Evolutionary conservation across 1,140 invertebrate species (phyloP).

Genomic region (Philaenus spumarius): DNA sequence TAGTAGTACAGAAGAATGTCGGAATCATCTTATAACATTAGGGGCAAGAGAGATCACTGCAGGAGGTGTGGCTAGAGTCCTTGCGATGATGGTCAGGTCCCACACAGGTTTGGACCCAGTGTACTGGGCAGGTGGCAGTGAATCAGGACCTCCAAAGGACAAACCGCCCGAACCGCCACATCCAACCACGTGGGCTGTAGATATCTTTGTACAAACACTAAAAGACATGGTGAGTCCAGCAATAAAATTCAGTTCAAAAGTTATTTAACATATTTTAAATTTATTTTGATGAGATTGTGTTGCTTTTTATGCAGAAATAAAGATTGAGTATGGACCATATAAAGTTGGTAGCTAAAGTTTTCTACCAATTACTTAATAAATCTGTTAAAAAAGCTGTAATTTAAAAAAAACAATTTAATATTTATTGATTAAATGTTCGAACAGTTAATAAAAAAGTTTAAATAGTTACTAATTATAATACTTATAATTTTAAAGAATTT

Average conservation of each 20-base stretch:
- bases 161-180: slow-evolving; percentile 30
- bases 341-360: no score
- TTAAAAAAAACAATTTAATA: no score
- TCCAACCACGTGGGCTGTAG: slow-evolving; percentile 81
- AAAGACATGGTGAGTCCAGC: slow-evolving; percentile 67
- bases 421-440: no score
- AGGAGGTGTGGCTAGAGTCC: slow-evolving; percentile 71
- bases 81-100: slow-evolving; percentile 81
- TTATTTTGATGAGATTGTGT: no score
- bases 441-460: no score
- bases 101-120: slow-evolving; percentile 64
- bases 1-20: slow-evolving; percentile 79
- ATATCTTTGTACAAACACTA: slow-evolving; percentile 83
- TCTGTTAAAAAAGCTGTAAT: no score
- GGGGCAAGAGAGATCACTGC: slow-evolving; percentile 66
- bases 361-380: no score
- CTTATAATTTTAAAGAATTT: no score
- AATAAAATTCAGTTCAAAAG: neutral
- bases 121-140: slow-evolving; percentile 24
- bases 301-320: no score
- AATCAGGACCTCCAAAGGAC: slow-evolving; percentile 27
- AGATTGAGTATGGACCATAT: no score
- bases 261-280: neutral
- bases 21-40: slow-evolving; percentile 69
- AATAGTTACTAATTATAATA: no score